Evolutionary conservation across 2,797 vertebrate genomes (phyloP).

Genomic region (Falco columbarius): DNA sequence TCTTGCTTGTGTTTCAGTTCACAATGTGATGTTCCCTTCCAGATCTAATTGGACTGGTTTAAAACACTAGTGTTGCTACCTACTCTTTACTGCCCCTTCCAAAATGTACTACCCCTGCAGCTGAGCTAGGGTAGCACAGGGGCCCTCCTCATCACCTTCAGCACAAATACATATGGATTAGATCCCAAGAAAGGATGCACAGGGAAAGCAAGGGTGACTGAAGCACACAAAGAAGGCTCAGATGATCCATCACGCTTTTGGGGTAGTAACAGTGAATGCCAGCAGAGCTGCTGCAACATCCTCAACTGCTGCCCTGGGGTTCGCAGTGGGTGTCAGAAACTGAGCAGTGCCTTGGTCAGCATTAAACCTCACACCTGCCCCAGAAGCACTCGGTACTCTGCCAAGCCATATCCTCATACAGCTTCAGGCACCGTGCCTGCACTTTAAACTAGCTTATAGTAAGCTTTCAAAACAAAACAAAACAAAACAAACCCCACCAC

Average conservation of each 20-base stretch:
- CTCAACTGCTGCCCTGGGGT: not conserved
- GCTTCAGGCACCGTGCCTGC: not conserved
- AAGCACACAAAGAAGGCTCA: not conserved
- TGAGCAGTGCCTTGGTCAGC: not conserved
- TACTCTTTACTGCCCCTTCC: not conserved
- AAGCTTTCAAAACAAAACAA: not conserved
- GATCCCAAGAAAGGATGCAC: not conserved
- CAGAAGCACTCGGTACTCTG: not conserved
- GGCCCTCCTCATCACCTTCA: not conserved
- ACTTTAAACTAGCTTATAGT: not conserved
- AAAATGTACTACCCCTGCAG: not conserved
- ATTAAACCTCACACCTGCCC: not conserved
- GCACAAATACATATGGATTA: not conserved
- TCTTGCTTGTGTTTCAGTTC: not conserved
- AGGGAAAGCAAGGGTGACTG: not conserved
- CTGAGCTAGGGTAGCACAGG: not conserved
- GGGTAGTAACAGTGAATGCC: not conserved
- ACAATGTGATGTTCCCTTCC: not conserved
- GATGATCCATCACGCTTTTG: not conserved
- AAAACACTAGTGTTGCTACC: rapidly evolving
- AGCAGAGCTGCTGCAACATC: not conserved
- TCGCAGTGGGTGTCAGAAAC: not conserved
- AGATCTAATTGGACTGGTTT: not conserved
- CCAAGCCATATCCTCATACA: not conserved
- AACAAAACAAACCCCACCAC: not conserved